Base-by-base conservation (phyloP, 2,888 invertebrate genomes). In the Mongoloraphidia duomilia region DNA sequence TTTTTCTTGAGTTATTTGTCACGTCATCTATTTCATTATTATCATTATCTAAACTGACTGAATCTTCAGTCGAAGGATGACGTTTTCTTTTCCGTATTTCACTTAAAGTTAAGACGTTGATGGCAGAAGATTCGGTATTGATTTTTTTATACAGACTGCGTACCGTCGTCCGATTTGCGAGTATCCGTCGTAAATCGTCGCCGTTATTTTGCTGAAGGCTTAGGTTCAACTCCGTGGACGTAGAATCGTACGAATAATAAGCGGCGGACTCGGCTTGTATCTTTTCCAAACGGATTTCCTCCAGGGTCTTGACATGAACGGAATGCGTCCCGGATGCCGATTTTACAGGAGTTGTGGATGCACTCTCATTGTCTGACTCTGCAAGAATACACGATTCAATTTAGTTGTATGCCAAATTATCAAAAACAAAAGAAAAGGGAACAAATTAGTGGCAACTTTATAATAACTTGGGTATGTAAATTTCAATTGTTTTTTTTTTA, bases 321-420 rank as follows among this genome's bases (percentile, higher is more conserved):
- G 59, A 56, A 41, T 67, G 65, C 33, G 64, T 54, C 53, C 69
- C 66, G 50, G 63, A 65, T 53, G 69, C 70, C 44, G 58, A 58
- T 66, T 73, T 74, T 52, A 61, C 61, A 52, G 81, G 81, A 55
- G 78, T 77, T 50, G 71, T 70, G 36, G 80, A 76, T 57, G 73
- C 75, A 65, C 82, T 81, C 73, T 84, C 84, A 66, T 74, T 80
- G 74, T 84, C 83, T 61, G 84, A 83, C 70, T 84, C 84, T 84
- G 80, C 74, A 82, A 82, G 77, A 72, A 81, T 75, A 79, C 76
- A 77, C 65, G 65, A 61, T 61, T 53, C 46, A 53, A 55, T 26
- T 26, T 26, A 26, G 26, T 26, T 26, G 26, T 26, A 26, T 26
- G 26, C 49, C 46, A 41, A 47, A 41, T 41, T 40, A 35, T 13